Evolutionary conservation across 1,140 invertebrate genomes (phyloP), one percentile per base, ranked within the genome.

Genomic region (Drosophila kohkoa): DNA sequence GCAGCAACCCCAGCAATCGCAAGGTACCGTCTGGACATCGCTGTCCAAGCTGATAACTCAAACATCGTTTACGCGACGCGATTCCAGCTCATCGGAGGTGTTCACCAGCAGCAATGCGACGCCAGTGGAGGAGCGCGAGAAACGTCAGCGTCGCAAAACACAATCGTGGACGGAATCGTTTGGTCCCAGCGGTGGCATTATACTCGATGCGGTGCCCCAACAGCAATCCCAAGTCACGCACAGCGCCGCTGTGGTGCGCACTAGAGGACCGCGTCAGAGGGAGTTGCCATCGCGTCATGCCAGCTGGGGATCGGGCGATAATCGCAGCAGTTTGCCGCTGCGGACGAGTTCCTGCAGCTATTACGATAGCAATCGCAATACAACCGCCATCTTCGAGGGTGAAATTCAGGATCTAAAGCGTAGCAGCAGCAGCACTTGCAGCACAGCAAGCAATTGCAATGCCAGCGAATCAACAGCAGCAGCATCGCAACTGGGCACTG

Each of bases 251-350:
- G 48, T 75, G 20, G 51, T 91, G 6, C 71, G 82, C 1, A 67
- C 74, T 25, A 76, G 90, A 1, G 81, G 78, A 1, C 57, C 55
- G 8, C 79, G 95, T 41, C 93, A 92, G 62, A 91, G 92, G 15
- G 95, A 95, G 64, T 92, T 93, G 30, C 93, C 95, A 1, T 96
- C 96, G n/a, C 94, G 96, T 20, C 96, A 97, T 90, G 96, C 96
- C 77, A 97, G 96, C 25, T 97, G 96, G 96, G 96, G 96, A 54
- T 96, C 95, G 3, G 95, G 95, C 38, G 96, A 96, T 30, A 95
- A 94, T 64, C 92, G 94, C 25, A 94, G 94, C 5, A 94, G 94
- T 2, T 72, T 95, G 41, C 95, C 95, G 1, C 95, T 96, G 13
- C 93, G 96, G 32, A 96, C 96, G 70, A 96, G 95, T 90, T 96